Evolutionary conservation across 2,888 invertebrate species (phyloP), one percentile per base, ranked within the genome.

Genomic region (Sinelater perroti): DNA sequence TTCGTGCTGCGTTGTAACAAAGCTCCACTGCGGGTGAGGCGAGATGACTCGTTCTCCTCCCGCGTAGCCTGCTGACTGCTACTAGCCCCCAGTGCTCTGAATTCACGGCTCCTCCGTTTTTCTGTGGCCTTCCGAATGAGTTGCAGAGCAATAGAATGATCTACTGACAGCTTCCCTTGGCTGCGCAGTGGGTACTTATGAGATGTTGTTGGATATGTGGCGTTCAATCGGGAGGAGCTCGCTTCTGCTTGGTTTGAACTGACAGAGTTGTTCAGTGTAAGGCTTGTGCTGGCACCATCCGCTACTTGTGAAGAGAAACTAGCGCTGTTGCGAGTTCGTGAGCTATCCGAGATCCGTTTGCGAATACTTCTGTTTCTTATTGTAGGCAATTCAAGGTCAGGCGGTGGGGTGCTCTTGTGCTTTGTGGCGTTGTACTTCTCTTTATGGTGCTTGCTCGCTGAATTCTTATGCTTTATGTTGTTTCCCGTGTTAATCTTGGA

Each of bases 81-180:
- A 76, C 78, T 68, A 75, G 83, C 82, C 80, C 82, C 81, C 80
- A 84, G 84, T 75, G 81, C 79, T 74, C 78, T 80, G 74, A 81
- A 79, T 68, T 61, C 76, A 65, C 66, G 78, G 75, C 52, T 80
- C 69, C 63, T 77, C 68, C 66, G 59, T 56, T 61, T 61, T 33
- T 59, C 67, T 76, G 70, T 73, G 76, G 68, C 75, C 79, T 59
- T 64, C 38, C 50, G 54, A 33, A 61, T 33, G 16, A 52, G 36
- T 17, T 56, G 53, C 35, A 59, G 16, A 46, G 54, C 51, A 10
- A 54, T 50, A 60, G 54, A 56, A 57, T 45, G 60, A 53, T 67
- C 67, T 13, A 62, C 64, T 26, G 67, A 60, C 46, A 66, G 33
- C 10, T 58, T 62, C 54, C 78, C 78, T 65, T 77, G 79, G 67